Conservation (phyloP, 2,797 vertebrate genomes). For the Eospalax fontanierii region DNA sequence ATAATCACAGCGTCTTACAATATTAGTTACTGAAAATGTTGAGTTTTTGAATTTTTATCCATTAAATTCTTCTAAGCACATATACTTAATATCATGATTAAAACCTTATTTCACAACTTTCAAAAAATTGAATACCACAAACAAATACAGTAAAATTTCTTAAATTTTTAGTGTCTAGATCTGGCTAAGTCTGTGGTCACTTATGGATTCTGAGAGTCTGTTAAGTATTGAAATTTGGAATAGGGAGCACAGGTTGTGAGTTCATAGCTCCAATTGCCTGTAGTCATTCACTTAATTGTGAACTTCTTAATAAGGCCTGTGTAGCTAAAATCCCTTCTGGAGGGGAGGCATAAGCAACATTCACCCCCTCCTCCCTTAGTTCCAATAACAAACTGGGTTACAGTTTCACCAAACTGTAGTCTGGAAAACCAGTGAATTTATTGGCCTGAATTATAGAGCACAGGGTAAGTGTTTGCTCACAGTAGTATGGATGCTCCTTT, state of each 20-base stretch:
- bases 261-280: background rate
- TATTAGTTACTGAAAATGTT: background rate
- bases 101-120: conserved; percentile 37
- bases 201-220: background rate
- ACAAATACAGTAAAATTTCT: background rate
- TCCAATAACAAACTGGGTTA: no score
- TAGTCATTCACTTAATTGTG: background rate
- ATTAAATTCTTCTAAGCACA: conserved; percentile 18
- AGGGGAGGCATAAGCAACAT: no score
- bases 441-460: no score
- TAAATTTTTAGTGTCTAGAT: background rate
- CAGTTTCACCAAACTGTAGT: no score
- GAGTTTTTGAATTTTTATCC: background rate
- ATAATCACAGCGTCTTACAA: background rate
- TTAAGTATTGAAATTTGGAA: conserved; percentile 3
- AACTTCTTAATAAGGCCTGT: background rate
- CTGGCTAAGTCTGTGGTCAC: background rate
- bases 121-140: background rate
- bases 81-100: background rate
- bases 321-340: no score
- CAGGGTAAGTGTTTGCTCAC: no score
- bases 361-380: no score
- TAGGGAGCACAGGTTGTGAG: background rate
- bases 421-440: no score
- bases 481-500: no score